Conservation (phyloP, 1,140 invertebrate species). For the Drosophila mauritiana region DNA sequence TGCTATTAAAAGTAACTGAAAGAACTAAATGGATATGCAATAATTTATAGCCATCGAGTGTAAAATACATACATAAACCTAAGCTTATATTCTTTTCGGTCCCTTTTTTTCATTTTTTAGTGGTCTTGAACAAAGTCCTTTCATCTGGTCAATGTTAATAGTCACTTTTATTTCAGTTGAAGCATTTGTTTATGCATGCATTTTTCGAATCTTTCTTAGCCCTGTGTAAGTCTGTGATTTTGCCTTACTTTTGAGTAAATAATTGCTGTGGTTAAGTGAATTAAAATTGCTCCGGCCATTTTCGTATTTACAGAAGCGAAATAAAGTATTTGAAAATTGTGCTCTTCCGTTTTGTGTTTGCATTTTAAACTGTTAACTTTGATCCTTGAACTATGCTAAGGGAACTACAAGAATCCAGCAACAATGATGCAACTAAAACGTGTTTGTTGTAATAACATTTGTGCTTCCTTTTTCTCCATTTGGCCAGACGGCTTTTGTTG, state of each 20-base stretch:
- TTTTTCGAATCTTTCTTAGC: conserved; percentile 2
- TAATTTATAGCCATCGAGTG: no score
- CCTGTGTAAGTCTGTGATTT: conserved; percentile 2
- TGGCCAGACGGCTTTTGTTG: conserved; percentile 47
- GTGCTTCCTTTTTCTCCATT: conserved; percentile 33
- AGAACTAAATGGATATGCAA: no score
- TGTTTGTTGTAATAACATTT: conserved; percentile 48
- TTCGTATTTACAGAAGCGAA: conserved; percentile 37
- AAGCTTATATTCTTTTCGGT: background rate
- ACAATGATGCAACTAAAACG: conserved; percentile 14
- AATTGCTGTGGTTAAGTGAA: conserved; percentile 50
- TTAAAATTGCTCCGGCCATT: conserved; percentile 33
- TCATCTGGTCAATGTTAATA: conserved; percentile 9
- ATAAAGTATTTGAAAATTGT: conserved; percentile 27
- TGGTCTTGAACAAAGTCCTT: background rate
- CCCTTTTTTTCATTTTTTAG: background rate
- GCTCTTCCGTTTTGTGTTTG: conserved; percentile 24
- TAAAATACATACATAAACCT: background rate
- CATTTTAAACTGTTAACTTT: conserved; percentile 39
- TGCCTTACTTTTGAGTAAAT: conserved; percentile 41
- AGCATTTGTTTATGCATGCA: conserved; percentile 7
- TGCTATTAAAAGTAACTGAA: background rate
- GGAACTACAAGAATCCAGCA: conserved; percentile 26
- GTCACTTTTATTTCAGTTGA: conserved; percentile 1
- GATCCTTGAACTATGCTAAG: conserved; percentile 21